Base-by-base conservation (phyloP, 1,140 invertebrate species). In the Leptopilina clavipes region DNA sequence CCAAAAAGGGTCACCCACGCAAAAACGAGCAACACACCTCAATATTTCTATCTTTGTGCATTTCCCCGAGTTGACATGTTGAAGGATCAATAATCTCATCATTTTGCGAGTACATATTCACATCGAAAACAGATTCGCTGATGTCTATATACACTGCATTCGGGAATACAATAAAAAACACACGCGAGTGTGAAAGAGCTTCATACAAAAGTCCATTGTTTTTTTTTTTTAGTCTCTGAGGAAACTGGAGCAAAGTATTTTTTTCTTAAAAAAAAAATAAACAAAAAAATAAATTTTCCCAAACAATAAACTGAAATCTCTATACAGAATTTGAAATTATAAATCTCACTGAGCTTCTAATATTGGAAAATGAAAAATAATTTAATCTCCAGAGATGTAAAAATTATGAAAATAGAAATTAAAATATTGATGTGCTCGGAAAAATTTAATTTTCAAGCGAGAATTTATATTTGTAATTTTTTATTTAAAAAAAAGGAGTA, bases 71-170 rank as follows among this genome's bases (percentile, higher is more conserved):
- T 71, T 45, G 40, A 76, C 74, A 76, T 59, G 73, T 72, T 70
- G 43, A 70, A 72, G 74, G 75, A 81, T 81, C 79, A 81, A 81
- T 81, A 81, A 77, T 81, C 77, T 78, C 79, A 78, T 81, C 79
- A 78, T 81, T 78, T 78, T 25, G 75, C 77, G 44, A 76, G 74
- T 70, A 17, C 12, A 3, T 48, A 72, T n/a, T n/a, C 25, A 31
- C 75, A 76, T 77, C 72, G 77, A 78, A 72, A 70, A 73, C 75
- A 56, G 40, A 65, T 65, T 31, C 22, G 6, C 59, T 65, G 59
- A 65, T 65, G 25, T 37, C 25, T 37, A 31, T 31, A 31, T 31
- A 40, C 37, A 12, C 11, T 65, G 25, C 19, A 65, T 65, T n/a
- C 11, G 22, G 25, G 56, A 22, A 65, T 31, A 31, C 25, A 65